A percentile compares a stretch with the other conserved stretches of the same genome.
Evolutionary conservation across 2,888 invertebrate species (phyloP).

Genomic region (Chaitophorus viminalis): DNA sequence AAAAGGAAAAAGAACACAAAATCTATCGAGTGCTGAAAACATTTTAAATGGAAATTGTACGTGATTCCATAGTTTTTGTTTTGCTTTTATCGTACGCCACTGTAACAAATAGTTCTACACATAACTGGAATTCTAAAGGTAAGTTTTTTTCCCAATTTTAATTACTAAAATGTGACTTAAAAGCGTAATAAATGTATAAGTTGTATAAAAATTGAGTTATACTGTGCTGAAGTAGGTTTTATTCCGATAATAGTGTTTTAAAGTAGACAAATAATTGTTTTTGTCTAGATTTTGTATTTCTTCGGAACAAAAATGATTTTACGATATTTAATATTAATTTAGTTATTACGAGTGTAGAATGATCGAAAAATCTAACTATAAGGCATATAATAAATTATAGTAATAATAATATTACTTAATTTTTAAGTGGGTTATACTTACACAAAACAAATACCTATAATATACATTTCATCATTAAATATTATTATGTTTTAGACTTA

Average conservation of each 20-base stretch:
- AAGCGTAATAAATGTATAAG: constrained; percentile 11
- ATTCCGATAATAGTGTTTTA: neutral
- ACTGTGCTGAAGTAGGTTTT: neutral
- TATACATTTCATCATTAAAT: no score
- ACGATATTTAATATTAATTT: neutral
- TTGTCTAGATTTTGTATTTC: constrained; percentile 10
- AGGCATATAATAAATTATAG: no score
- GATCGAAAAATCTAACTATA: no score
- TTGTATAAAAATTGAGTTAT: constrained; percentile 11
- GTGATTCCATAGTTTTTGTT: constrained; percentile 23
- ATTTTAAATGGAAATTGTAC: constrained; percentile 34
- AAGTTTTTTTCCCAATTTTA: constrained; percentile 45
- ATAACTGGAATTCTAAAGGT: constrained; percentile 45
- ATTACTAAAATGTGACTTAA: constrained; percentile 36
- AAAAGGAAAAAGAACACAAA: neutral
- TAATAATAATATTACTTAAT: no score
- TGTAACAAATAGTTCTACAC: neutral
- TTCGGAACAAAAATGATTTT: neutral
- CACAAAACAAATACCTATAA: no score
- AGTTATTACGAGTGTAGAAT: no score
- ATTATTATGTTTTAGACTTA: no score
- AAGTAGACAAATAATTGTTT: neutral
- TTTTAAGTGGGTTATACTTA: no score
- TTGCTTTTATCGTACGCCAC: neutral
- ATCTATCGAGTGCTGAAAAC: constrained; percentile 12